Base-by-base conservation (phyloP, 2,888 invertebrate genomes). In the Drosophila seclusa region DNA sequence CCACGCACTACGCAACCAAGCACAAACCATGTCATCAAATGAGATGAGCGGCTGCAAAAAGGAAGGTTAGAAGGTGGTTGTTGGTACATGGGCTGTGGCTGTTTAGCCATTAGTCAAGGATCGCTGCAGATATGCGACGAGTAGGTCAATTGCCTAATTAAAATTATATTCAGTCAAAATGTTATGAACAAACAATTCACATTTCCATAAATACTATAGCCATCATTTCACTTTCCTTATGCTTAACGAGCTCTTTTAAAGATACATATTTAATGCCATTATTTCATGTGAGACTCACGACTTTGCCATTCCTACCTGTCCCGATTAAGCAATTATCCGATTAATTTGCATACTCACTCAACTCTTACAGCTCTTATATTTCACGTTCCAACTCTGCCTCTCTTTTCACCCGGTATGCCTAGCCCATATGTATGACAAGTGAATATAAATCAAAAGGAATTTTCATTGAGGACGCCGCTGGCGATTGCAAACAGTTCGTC, bases 131-230 rank as follows among this genome's bases (percentile, higher is more conserved):
- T 62, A 60, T 29, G 50, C 45, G 34, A 21, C 61, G 76, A 84
- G 78, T 87, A 87, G 87, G 82, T 87, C 85, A 80, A 87, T 73
- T 84, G 83, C 78, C 83, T 87, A 87, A 87, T 84, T 87, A 84
- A 85, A 76, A 82, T 70, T 55, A 64, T 68, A 70, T 73, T 71
- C 62, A 63, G 16, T 36, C 53, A 54, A 52, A 68, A 66, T 50
- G 38, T 27, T 45, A 16, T 45, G 16, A 24, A 8, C 16, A 45
- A 24, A 24, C 24, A 24, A 24, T 45, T 21, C 16, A 21, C 16
- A 24, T 16, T 45, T 45, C 0, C 24, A 45, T 45, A 16, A 45
- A 45, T 45, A 16, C 8, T 45, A 16, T 24, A 24, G 45, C 24
- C 4, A 16, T 7, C 2, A 24, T 16, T 45, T 24, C 4, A 45